Percentiles rank a stretch among this genome's conserved stretches.
Evolutionary conservation across 2,113 vertebrate genomes (phyloP).

Genomic region (Pseudonaja textilis): DNA sequence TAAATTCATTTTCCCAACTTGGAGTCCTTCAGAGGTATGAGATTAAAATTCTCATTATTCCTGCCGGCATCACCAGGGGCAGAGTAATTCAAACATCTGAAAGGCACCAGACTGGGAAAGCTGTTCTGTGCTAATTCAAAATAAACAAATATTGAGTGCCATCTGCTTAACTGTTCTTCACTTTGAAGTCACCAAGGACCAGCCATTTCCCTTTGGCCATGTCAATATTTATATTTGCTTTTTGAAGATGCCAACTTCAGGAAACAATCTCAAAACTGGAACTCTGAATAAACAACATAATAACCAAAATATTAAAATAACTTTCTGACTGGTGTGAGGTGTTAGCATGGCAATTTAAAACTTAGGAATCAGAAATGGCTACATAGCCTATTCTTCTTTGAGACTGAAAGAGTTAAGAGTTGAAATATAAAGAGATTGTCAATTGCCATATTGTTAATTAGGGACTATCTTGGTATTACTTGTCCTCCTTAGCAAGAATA

Average conservation of each 20-base stretch:
- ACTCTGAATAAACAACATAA: background rate
- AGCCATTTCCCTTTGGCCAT: background rate
- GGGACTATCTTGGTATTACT: accelerated
- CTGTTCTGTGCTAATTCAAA: background rate
- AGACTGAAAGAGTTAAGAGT: background rate
- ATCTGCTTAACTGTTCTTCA: background rate
- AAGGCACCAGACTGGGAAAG: background rate
- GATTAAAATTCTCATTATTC: background rate
- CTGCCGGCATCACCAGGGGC: background rate
- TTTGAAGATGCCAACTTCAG: background rate
- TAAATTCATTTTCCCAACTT: background rate
- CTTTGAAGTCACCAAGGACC: background rate
- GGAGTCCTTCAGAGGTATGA: background rate
- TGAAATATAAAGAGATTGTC: background rate
- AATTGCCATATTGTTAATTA: background rate
- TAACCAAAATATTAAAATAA: background rate
- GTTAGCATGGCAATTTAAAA: background rate
- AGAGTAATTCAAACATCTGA: background rate
- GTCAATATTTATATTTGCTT: background rate
- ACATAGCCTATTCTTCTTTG: background rate
- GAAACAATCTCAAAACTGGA: background rate
- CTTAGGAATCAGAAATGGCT: background rate
- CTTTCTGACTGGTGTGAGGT: background rate
- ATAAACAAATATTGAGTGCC: background rate
- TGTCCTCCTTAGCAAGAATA: background rate